A percentile compares a stretch with the other conserved stretches of the same genome.
These are phyloP conservation scores for Pristionchus maxplancki DNA, from an alignment of 2,888 invertebrate genomes.

Conservation along the genomic window DNA sequence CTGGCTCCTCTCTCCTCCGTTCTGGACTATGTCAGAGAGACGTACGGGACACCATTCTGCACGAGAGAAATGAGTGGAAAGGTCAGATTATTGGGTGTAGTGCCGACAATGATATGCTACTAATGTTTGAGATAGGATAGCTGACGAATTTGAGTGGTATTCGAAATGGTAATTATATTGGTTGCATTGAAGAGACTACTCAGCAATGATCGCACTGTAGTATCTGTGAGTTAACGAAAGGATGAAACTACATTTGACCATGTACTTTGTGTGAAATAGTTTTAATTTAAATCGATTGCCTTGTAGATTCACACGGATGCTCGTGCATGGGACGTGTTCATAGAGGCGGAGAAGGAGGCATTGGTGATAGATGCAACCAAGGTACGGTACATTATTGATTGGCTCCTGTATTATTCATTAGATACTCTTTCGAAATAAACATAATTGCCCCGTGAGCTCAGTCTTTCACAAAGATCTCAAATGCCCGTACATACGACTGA, in stretches of 20 bases:
- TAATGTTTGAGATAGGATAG: too few relatives aligned
- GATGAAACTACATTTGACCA: background rate
- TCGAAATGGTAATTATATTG: too few relatives aligned
- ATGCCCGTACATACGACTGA: too few relatives aligned
- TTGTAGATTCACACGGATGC: slow-evolving; percentile 17
- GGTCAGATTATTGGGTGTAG: too few relatives aligned
- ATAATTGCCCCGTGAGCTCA: too few relatives aligned
- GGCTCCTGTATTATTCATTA: too few relatives aligned
- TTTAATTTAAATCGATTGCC: background rate
- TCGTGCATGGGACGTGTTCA: background rate
- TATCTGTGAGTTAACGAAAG: background rate
- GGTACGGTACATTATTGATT: background rate
- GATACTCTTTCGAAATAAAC: too few relatives aligned
- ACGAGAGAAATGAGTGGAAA: background rate
- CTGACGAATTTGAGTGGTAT: too few relatives aligned
- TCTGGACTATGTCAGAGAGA: background rate
- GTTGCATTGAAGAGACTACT: too few relatives aligned
- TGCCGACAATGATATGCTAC: background rate
- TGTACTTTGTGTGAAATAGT: background rate
- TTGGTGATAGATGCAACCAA: slow-evolving; percentile 6
- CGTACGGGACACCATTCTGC: background rate
- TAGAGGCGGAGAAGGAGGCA: background rate
- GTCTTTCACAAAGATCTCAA: too few relatives aligned
- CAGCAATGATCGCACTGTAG: too few relatives aligned
- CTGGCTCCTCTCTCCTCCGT: slow-evolving; percentile 38